A percentile compares a stretch with the other conserved stretches of the same genome.
Evolutionary conservation across 2,113 vertebrate genomes (phyloP).

Genomic region (Empidonax traillii): DNA sequence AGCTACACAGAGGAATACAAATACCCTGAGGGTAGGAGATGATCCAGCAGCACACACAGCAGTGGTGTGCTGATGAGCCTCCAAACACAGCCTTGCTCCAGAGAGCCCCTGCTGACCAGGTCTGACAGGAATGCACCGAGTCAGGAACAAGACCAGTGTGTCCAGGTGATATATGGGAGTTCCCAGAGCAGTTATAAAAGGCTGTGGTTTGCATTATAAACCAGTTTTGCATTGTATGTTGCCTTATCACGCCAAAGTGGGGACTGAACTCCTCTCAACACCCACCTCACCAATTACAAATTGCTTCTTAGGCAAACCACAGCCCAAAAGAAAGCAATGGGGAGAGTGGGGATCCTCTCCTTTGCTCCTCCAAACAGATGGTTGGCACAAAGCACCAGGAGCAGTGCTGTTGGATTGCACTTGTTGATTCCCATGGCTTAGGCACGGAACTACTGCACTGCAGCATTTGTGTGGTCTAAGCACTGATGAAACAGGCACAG

Average conservation of each 20-base stretch:
- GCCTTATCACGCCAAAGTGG: neutral
- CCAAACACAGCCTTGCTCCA: fast-evolving
- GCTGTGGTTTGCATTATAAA: neutral
- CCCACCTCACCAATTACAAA: neutral
- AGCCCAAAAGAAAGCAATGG: neutral
- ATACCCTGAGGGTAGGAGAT: neutral
- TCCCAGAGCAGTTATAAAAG: neutral
- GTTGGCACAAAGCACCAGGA: neutral
- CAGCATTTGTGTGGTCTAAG: neutral
- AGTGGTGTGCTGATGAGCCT: fast-evolving
- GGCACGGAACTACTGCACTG: neutral
- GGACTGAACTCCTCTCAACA: neutral
- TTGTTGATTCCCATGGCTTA: neutral
- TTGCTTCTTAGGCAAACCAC: neutral
- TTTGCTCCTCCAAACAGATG: neutral
- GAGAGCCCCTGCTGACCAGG: neutral
- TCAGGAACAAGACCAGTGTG: fast-evolving
- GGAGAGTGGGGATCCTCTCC: fast-evolving
- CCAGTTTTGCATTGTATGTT: fast-evolving
- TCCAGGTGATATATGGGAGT: fast-evolving
- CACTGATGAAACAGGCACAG: neutral
- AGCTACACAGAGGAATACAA: neutral
- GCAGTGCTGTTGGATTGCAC: neutral
- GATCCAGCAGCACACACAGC: neutral
- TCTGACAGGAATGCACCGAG: fast-evolving